These are phyloP conservation scores for Cantharis rufa DNA, from an alignment of 2,888 invertebrate genomes.

Conservation along the genomic window DNA sequence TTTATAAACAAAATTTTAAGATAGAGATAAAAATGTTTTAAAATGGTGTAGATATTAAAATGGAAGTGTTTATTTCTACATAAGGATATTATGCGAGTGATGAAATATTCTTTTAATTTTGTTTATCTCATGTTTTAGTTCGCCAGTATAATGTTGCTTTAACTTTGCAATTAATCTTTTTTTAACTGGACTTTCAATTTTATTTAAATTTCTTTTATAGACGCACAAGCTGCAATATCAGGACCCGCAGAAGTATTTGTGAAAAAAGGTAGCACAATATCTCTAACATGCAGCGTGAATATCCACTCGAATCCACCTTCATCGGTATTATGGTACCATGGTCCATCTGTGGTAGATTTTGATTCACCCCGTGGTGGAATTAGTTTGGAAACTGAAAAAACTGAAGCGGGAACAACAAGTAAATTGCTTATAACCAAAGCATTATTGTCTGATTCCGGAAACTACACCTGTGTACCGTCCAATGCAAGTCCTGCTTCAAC, in stretches of 20 bases:
- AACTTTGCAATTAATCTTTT: background rate
- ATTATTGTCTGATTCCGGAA: slow-evolving; percentile 81
- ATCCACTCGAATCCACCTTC: slow-evolving; percentile 79
- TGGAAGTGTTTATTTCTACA: background rate
- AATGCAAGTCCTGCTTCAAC: slow-evolving; percentile 83
- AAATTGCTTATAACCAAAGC: slow-evolving; percentile 83
- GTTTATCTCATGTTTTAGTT: background rate
- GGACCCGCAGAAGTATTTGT: slow-evolving; percentile 87
- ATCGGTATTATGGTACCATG: slow-evolving; percentile 86
- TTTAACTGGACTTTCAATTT: background rate
- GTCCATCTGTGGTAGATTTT: slow-evolving; percentile 78
- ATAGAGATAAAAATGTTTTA: background rate
- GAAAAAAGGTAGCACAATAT: slow-evolving; percentile 89
- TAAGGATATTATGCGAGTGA: background rate
- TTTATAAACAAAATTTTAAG: background rate
- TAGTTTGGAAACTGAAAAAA: slow-evolving; percentile 84
- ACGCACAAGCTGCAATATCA: slow-evolving; percentile 83
- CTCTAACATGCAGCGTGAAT: slow-evolving; percentile 85
- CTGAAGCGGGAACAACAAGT: slow-evolving; percentile 80
- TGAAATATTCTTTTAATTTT: no score
- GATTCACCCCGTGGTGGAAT: slow-evolving; percentile 84
- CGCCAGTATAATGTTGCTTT: background rate
- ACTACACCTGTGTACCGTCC: slow-evolving; percentile 88
- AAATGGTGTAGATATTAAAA: background rate
- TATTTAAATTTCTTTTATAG: slow-evolving; percentile 60